These are phyloP conservation scores for Zaprionus vittiger DNA, from an alignment of 1,140 invertebrate species.

Conservation along the genomic window DNA sequence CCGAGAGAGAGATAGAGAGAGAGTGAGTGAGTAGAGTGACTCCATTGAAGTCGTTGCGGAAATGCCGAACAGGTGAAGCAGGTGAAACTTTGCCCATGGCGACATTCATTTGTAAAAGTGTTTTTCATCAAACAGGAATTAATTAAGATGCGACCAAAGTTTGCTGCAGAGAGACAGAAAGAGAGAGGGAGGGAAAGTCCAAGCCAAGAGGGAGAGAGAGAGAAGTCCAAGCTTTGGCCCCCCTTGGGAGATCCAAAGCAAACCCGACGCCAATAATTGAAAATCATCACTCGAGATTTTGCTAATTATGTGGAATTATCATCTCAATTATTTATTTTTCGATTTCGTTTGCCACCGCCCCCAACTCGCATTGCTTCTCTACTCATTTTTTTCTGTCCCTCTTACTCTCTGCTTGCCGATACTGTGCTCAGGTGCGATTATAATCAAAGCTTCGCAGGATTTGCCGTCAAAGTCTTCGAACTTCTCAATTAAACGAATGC, in stretches of 20 bases:
- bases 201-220: background rate
- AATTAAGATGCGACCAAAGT: constrained; percentile 73
- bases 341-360: constrained; percentile 60
- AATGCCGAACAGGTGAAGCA: constrained; percentile 62
- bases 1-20: constrained; percentile 4
- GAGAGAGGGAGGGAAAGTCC: background rate
- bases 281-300: constrained; percentile 82
- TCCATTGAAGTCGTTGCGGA: constrained; percentile 52
- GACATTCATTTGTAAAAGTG: constrained; percentile 81
- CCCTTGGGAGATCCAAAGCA: background rate
- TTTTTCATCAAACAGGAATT: constrained; percentile 82
- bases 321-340: constrained; percentile 82
- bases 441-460: constrained; percentile 78
- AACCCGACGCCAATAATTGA: constrained; percentile 71
- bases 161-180: background rate
- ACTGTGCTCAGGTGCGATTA: constrained; percentile 73
- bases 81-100: constrained; percentile 58
- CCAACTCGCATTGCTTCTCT: constrained; percentile 56
- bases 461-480: constrained; percentile 80
- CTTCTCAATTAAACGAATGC: constrained; percentile 84
- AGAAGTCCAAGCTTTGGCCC: too few species aligned
- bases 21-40: background rate
- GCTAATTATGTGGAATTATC: constrained; percentile 82
- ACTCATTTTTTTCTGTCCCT: constrained; percentile 9
- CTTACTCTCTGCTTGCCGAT: background rate